Conservation (phyloP, 2,888 invertebrate species). For the Monoplex corrugatus region DNA sequence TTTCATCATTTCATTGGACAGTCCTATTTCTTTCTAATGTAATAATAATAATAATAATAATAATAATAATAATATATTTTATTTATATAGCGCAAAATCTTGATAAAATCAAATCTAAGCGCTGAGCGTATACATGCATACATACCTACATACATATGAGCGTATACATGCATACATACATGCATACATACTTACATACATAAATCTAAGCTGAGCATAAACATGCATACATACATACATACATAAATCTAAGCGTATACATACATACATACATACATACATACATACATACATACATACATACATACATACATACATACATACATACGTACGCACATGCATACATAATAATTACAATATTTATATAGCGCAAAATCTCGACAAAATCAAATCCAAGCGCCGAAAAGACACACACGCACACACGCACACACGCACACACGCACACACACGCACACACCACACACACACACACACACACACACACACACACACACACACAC, state of each 20-base stretch:
- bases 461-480: neutral
- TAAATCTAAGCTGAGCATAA: neutral
- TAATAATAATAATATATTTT: too few relatives aligned
- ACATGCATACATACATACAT: neutral
- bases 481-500: slow-evolving; percentile 1
- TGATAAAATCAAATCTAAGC: too few relatives aligned
- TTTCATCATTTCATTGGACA: too few relatives aligned
- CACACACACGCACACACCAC: neutral
- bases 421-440: neutral
- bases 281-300: neutral
- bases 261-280: neutral
- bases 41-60: too few relatives aligned
- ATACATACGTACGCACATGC: neutral
- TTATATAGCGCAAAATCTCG: too few relatives aligned
- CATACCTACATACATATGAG: neutral
- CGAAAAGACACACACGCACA: neutral
- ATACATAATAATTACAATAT: neutral
- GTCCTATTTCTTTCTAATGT: too few relatives aligned
- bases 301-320: slow-evolving; percentile 11
- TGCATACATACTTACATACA: neutral
- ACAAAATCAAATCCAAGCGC: too few relatives aligned
- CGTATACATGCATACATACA: neutral
- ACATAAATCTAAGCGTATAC: neutral
- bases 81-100: too few relatives aligned
- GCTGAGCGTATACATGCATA: neutral